Evolutionary conservation across 2,888 invertebrate genomes (phyloP).

Genomic region (Therioaphis trifolii): DNA sequence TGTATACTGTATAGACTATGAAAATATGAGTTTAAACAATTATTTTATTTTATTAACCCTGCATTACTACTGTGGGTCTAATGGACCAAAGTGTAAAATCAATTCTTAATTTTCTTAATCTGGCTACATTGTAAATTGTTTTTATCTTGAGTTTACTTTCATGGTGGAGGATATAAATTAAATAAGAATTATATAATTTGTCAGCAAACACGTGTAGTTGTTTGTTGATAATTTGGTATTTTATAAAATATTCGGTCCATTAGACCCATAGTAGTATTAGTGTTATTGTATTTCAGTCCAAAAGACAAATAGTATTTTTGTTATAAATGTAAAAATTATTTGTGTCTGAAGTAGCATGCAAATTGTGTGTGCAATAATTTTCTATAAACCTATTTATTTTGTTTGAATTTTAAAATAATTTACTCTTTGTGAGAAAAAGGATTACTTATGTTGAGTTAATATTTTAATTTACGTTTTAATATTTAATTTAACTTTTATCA

Average conservation of each 20-base stretch:
- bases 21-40: background rate
- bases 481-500: too few relatives aligned
- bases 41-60: too few relatives aligned
- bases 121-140: background rate
- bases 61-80: slow-evolving; percentile 14
- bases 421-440: too few relatives aligned
- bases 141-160: background rate
- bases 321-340: too few relatives aligned
- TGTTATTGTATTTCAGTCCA: slow-evolving; percentile 4
- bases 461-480: too few relatives aligned
- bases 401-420: too few relatives aligned
- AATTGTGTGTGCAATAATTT: too few relatives aligned
- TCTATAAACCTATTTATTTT: too few relatives aligned
- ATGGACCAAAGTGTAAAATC: slow-evolving; percentile 8
- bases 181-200: slow-evolving; percentile 18
- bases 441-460: too few relatives aligned
- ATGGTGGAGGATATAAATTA: background rate
- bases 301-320: background rate
- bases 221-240: background rate
- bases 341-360: too few relatives aligned
- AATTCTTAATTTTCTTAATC: background rate
- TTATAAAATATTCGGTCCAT: background rate
- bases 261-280: background rate
- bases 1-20: background rate
- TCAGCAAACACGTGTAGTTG: background rate